Evolutionary conservation across 2,797 vertebrate genomes (phyloP).

Genomic region (Morelia viridis): DNA sequence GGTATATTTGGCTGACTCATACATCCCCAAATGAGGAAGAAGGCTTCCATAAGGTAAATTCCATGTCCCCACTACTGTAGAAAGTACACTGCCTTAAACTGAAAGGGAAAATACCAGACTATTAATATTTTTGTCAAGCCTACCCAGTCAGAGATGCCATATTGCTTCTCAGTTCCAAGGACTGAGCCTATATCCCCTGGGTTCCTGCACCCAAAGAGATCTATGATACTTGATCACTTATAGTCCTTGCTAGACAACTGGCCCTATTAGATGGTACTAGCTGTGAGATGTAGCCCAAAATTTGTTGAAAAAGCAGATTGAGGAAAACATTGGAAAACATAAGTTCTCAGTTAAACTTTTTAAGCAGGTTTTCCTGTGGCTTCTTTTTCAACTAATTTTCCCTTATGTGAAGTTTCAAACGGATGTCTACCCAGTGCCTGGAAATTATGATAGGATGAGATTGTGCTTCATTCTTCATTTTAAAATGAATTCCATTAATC

Average conservation of each 20-base stretch:
- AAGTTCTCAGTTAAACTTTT: neutral
- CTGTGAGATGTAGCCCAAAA: neutral
- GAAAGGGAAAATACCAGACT: too few relatives aligned
- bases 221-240: neutral
- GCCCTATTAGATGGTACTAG: neutral
- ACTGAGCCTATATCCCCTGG: neutral
- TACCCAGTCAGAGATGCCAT: too few relatives aligned
- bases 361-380: neutral
- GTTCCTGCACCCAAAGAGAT: neutral
- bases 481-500: neutral
- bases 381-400: neutral
- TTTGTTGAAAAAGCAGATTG: neutral
- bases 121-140: too few relatives aligned
- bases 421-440: neutral
- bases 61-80: neutral
- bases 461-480: neutral
- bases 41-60: neutral
- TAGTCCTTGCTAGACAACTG: neutral
- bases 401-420: neutral
- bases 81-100: neutral
- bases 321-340: neutral
- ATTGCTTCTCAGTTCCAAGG: too few relatives aligned
- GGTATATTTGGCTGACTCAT: neutral
- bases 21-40: neutral
- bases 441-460: neutral